Percentiles rank a stretch among this genome's conserved stretches.
Evolutionary conservation across 1,140 invertebrate species (phyloP).

Genomic region (Pachyrhynchus sulphureomaculatus): DNA sequence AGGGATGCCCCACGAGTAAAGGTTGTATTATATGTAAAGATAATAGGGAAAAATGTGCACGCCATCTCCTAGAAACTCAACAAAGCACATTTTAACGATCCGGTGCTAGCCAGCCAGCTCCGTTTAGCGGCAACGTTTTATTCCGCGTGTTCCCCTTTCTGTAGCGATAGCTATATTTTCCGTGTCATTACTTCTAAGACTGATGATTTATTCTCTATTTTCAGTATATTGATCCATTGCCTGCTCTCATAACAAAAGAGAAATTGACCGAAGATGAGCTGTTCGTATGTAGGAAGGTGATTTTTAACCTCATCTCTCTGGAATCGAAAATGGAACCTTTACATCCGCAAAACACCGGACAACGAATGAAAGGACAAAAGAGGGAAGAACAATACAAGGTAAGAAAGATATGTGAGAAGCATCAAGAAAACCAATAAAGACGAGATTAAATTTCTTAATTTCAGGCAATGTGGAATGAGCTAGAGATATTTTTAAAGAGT

Average conservation of each 20-base stretch:
- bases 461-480: slow-evolving; percentile 78
- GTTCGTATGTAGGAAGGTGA: slow-evolving; percentile 83
- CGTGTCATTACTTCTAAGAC: background rate
- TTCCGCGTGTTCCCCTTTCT: too few relatives aligned
- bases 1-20: too few relatives aligned
- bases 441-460: too few relatives aligned
- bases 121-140: too few relatives aligned
- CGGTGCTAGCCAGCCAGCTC: too few relatives aligned
- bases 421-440: too few relatives aligned
- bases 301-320: slow-evolving; percentile 78
- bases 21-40: too few relatives aligned
- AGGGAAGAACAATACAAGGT: slow-evolving; percentile 84
- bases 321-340: slow-evolving; percentile 84
- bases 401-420: background rate
- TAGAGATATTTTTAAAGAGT: slow-evolving; percentile 80
- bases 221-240: slow-evolving; percentile 81
- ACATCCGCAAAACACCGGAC: slow-evolving; percentile 62
- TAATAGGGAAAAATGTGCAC: too few relatives aligned
- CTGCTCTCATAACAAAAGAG: slow-evolving; percentile 79
- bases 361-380: slow-evolving; percentile 60
- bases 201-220: slow-evolving; percentile 33
- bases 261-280: slow-evolving; percentile 82
- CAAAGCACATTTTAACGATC: too few relatives aligned
- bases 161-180: too few relatives aligned
- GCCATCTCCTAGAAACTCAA: too few relatives aligned